Evolutionary conservation across 1,140 invertebrate genomes (phyloP).

Genomic region (Battus philenor): DNA sequence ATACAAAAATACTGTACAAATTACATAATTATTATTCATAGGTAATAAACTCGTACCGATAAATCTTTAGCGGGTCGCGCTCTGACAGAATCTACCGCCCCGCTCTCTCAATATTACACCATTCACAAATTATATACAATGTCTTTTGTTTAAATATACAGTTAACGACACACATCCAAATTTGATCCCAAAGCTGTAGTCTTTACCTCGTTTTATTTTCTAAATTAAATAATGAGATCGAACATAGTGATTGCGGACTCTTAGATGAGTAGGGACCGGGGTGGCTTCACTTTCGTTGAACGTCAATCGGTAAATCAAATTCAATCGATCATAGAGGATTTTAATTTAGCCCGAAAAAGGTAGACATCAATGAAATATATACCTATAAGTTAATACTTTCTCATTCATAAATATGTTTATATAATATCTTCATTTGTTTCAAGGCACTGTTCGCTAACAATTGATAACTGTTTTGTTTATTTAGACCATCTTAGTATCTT

Average conservation of each 20-base stretch:
- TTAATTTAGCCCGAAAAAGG: slow-evolving; percentile 33
- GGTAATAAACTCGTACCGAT: slow-evolving; percentile 61
- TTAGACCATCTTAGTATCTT: slow-evolving; percentile 54
- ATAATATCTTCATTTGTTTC: slow-evolving; percentile 59
- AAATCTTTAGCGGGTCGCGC: slow-evolving; percentile 50
- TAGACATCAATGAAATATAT: slow-evolving; percentile 10
- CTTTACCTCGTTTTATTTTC: slow-evolving; percentile 74
- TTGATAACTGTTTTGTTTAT: slow-evolving; percentile 58
- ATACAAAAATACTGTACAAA: slow-evolving; percentile 75
- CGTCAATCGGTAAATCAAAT: too few relatives aligned
- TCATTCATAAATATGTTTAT: slow-evolving; percentile 63
- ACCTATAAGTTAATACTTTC: slow-evolving; percentile 33
- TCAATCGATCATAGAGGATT: too few relatives aligned
- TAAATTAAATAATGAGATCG: slow-evolving; percentile 76
- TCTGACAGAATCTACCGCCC: slow-evolving; percentile 47
- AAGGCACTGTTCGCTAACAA: slow-evolving; percentile 70
- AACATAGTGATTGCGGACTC: slow-evolving; percentile 61
- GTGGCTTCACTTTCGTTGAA: slow-evolving; percentile 10
- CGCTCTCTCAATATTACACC: slow-evolving; percentile 60
- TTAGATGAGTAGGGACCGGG: slow-evolving; percentile 30
- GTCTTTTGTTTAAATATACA: slow-evolving; percentile 63
- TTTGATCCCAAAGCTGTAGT: slow-evolving; percentile 75
- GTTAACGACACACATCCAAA: slow-evolving; percentile 71
- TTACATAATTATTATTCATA: slow-evolving; percentile 62
- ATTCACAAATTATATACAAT: slow-evolving; percentile 73